Conservation (phyloP, 2,888 invertebrate genomes). For the Hemaris fuciformis region DNA sequence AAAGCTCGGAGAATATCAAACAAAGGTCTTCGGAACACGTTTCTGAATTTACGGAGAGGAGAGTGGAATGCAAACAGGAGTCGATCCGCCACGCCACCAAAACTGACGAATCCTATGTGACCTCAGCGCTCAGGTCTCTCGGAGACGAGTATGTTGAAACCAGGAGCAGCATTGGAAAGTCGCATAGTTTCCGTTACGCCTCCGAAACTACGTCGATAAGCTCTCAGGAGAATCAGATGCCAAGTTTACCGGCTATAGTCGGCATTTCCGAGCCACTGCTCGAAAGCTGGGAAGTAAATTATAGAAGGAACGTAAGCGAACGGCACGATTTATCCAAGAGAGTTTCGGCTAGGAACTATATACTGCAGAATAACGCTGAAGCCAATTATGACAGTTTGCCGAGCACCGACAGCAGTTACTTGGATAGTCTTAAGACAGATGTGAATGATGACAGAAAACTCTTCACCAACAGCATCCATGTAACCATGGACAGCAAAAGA, state of each 20-base stretch:
- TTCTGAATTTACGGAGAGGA: slow-evolving; percentile 60
- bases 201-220: slow-evolving; percentile 75
- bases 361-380: slow-evolving; percentile 58
- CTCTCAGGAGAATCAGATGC: slow-evolving; percentile 76
- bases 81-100: slow-evolving; percentile 50
- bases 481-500: slow-evolving; percentile 66
- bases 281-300: slow-evolving; percentile 79
- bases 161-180: slow-evolving; percentile 84
- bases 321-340: slow-evolving; percentile 66
- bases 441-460: slow-evolving; percentile 62
- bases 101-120: slow-evolving; percentile 63
- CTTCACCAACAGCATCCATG: slow-evolving; percentile 69
- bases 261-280: slow-evolving; percentile 76
- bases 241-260: slow-evolving; percentile 76
- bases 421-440: slow-evolving; percentile 74
- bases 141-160: slow-evolving; percentile 72
- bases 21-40: slow-evolving; percentile 65
- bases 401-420: slow-evolving; percentile 74
- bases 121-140: slow-evolving; percentile 63
- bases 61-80: slow-evolving; percentile 54
- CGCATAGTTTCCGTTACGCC: slow-evolving; percentile 86
- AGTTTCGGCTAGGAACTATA: slow-evolving; percentile 68
- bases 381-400: slow-evolving; percentile 71
- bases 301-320: slow-evolving; percentile 69
- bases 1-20: slow-evolving; percentile 71